Conservation (phyloP, 2,888 invertebrate genomes). For the Melanchra persicariae region DNA sequence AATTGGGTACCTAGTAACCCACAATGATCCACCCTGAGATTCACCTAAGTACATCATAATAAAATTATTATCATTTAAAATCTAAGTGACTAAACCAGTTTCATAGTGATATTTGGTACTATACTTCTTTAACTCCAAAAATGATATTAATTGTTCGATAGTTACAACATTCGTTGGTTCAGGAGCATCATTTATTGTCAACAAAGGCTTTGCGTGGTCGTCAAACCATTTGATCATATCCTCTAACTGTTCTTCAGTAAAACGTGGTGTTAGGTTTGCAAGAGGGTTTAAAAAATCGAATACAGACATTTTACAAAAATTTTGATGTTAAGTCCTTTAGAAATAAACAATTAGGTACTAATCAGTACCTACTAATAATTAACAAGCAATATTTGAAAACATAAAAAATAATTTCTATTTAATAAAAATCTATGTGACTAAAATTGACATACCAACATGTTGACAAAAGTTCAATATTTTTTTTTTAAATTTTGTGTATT, state of each 20-base stretch:
- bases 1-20: too few relatives aligned
- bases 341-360: neutral
- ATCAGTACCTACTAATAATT: too few relatives aligned
- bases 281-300: slow-evolving; percentile 79
- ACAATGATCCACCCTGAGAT: neutral
- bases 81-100: slow-evolving; percentile 11
- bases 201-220: slow-evolving; percentile 74
- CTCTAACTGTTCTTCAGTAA: slow-evolving; percentile 79
- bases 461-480: neutral
- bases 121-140: slow-evolving; percentile 83
- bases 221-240: slow-evolving; percentile 82
- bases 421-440: neutral
- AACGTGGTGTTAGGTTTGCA: slow-evolving; percentile 72
- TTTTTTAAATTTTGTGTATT: neutral
- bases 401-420: neutral
- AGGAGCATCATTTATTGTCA: slow-evolving; percentile 73
- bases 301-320: slow-evolving; percentile 69
- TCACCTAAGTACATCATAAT: neutral
- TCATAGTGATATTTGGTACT: slow-evolving; percentile 49
- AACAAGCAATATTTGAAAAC: neutral
- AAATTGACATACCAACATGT: slow-evolving; percentile 16
- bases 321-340: slow-evolving; percentile 15
- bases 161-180: slow-evolving; percentile 79
- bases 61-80: slow-evolving; percentile 1
- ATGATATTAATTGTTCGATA: slow-evolving; percentile 78